These are phyloP conservation scores for Heliconius sara DNA, from an alignment of 2,888 invertebrate species.

Conservation along the genomic window DNA sequence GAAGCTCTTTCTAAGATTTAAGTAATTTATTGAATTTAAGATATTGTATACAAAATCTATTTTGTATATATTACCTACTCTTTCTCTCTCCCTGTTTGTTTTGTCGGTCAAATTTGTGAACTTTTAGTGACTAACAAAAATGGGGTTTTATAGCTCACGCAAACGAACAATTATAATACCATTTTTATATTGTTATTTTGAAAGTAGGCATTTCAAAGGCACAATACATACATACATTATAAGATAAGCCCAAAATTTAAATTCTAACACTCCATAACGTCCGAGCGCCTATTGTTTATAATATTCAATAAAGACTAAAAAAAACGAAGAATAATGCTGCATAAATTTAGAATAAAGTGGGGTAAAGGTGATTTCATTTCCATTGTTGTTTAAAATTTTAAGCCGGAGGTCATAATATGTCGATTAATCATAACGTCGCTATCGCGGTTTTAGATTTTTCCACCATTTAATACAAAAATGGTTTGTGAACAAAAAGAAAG, in stretches of 20 bases:
- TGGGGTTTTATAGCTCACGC: too few species aligned
- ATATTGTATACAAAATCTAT: too few species aligned
- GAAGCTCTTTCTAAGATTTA: too few species aligned
- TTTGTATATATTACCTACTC: too few species aligned
- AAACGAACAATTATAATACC: not conserved
- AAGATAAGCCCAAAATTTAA: slow-evolving; percentile 5
- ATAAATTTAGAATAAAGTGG: slow-evolving; percentile 24
- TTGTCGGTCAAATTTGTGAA: too few species aligned
- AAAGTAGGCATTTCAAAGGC: not conserved
- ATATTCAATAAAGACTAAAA: slow-evolving; percentile 15
- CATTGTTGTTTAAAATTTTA: slow-evolving; percentile 35
- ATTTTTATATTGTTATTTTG: not conserved
- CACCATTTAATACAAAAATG: slow-evolving; percentile 43
- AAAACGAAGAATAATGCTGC: not conserved
- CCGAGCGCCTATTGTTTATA: slow-evolving; percentile 17
- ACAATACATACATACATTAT: not conserved
- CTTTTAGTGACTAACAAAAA: too few species aligned
- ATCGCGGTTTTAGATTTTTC: slow-evolving; percentile 33
- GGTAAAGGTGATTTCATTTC: slow-evolving; percentile 25
- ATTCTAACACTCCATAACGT: slow-evolving; percentile 2
- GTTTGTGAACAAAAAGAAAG: slow-evolving; percentile 49
- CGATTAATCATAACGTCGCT: slow-evolving; percentile 42
- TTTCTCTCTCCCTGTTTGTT: too few species aligned
- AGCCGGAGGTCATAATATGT: slow-evolving; percentile 31
- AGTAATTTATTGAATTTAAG: too few species aligned